phyloP scores from a whole-genome alignment of 1,140 invertebrate species.

The Cyrtorhinus lividipennis region DNA sequence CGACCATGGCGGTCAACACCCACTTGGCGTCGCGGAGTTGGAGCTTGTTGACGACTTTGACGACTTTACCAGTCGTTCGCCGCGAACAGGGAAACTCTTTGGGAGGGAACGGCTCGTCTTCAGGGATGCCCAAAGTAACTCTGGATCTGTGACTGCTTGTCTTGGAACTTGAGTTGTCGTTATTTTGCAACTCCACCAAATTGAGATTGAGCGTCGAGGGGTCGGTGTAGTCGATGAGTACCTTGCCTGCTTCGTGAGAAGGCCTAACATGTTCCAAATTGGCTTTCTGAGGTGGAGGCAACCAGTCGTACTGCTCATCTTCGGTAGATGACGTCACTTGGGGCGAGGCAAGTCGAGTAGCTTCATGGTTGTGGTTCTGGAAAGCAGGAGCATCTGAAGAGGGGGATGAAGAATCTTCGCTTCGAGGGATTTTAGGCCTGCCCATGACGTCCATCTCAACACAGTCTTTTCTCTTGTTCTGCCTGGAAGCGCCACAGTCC shows the following conservation, averaged over 20 bases:
- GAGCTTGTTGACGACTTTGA: slow-evolving; percentile 13
- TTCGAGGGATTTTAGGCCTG: not conserved
- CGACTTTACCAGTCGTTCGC: not conserved
- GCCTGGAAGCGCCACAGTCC: not conserved
- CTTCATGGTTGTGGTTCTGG: not conserved
- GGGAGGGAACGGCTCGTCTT: slow-evolving; percentile 13
- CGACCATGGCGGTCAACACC: slow-evolving; percentile 10
- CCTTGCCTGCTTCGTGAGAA: not conserved
- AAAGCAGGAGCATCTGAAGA: not conserved
- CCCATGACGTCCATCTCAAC: not conserved
- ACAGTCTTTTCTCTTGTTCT: not conserved
- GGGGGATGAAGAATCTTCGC: not conserved
- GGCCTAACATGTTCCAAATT: not conserved
- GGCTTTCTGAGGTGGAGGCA: slow-evolving; percentile 5
- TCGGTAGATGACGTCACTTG: no score
- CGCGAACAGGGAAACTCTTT: slow-evolving; percentile 11
- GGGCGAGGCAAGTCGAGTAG: not conserved
- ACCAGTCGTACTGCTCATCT: not conserved
- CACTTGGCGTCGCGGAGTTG: slow-evolving; percentile 13
- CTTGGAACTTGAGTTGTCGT: not conserved
- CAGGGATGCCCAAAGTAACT: not conserved
- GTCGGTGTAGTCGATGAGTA: slow-evolving; percentile 3
- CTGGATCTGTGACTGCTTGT: not conserved
- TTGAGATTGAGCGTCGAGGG: not conserved
- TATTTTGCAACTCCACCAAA: not conserved